These are phyloP conservation scores for Crematogaster levior DNA, from an alignment of 2,888 invertebrate genomes.

Conservation along the genomic window DNA sequence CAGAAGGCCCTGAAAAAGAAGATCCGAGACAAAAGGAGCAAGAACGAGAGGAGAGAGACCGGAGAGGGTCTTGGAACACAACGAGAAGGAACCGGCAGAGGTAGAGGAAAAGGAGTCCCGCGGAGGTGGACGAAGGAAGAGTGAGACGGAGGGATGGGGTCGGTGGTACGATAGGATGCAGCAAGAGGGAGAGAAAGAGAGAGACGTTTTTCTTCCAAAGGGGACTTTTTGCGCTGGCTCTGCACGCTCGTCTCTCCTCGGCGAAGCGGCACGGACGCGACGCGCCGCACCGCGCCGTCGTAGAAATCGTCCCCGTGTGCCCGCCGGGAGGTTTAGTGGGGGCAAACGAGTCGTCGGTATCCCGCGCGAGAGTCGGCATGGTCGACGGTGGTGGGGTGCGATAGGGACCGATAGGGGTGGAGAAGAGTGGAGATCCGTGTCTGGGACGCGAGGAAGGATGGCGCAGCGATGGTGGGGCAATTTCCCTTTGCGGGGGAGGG, in stretches of 20 bases:
- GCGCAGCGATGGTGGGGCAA: conserved; percentile 56
- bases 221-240: conserved; percentile 68
- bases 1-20: conserved; percentile 65
- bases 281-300: conserved; percentile 51
- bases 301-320: conserved; percentile 69
- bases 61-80: conserved; percentile 48
- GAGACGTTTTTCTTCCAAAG: conserved; percentile 75
- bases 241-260: conserved; percentile 76
- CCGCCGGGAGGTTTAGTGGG: conserved; percentile 49
- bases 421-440: conserved; percentile 61
- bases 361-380: conserved; percentile 68
- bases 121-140: conserved; percentile 38
- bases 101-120: conserved; percentile 1
- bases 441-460: conserved; percentile 80
- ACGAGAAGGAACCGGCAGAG: conserved; percentile 46
- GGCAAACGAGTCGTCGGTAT: conserved; percentile 77
- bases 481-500: conserved; percentile 66
- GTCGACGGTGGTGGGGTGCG: conserved; percentile 40
- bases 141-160: conserved; percentile 31
- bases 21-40: conserved; percentile 63
- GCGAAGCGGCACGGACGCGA: conserved; percentile 69
- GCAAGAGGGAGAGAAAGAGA: conserved; percentile 39
- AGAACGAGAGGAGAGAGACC: conserved; percentile 42
- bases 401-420: background rate
- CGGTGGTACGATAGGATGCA: background rate